A percentile compares a stretch with the other conserved stretches of the same genome.
Conservation (phyloP, 2,797 vertebrate species). For the Peromyscus nudipes region DNA sequence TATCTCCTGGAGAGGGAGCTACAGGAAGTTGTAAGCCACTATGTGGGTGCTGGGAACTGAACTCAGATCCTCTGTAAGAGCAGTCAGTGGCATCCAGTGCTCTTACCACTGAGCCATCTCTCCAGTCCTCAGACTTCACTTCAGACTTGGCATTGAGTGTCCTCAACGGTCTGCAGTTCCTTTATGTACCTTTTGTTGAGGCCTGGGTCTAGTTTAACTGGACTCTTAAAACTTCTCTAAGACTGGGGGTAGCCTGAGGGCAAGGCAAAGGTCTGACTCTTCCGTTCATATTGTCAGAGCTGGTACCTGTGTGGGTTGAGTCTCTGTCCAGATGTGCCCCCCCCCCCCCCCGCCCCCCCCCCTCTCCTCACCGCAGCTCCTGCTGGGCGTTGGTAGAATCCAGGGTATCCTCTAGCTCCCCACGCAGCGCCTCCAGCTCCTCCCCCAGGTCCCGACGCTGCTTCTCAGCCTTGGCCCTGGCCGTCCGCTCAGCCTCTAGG, state of each 20-base stretch:
- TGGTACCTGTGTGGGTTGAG: neutral
- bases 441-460: slow-evolving; percentile 94
- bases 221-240: neutral
- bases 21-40: neutral
- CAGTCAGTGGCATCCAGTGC: neutral
- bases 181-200: neutral
- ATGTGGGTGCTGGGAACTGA: neutral
- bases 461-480: slow-evolving; percentile 94
- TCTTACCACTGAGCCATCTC: neutral
- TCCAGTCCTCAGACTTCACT: neutral
- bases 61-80: neutral
- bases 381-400: slow-evolving; percentile 95
- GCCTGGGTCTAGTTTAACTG: neutral
- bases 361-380: slow-evolving; percentile 91
- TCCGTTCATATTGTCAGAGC: neutral
- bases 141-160: neutral
- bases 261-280: neutral
- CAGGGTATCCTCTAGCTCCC: slow-evolving; percentile 95
- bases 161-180: neutral
- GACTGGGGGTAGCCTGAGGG: neutral
- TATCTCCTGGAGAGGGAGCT: neutral
- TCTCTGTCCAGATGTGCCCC: neutral
- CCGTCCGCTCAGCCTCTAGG: slow-evolving; percentile 92
- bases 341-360: neutral
- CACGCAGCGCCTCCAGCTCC: slow-evolving; percentile 94